Conservation (phyloP, 2,888 invertebrate species). For the Entomobrya multifasciata region DNA sequence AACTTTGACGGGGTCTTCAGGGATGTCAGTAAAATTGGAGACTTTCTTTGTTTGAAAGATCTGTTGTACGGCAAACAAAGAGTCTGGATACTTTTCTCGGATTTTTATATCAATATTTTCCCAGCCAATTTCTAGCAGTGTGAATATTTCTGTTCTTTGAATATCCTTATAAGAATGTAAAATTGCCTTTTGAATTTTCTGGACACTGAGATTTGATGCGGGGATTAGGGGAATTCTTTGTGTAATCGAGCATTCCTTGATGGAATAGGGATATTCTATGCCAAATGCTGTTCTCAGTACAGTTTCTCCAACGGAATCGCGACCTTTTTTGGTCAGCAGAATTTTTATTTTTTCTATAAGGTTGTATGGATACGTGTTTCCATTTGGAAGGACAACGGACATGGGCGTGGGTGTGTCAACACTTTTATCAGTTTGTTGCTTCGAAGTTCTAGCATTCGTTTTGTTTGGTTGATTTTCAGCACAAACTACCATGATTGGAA, state of each 20-base stretch:
- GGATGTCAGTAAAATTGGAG: constrained; percentile 64
- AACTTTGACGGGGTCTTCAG: constrained; percentile 57
- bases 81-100: constrained; percentile 60
- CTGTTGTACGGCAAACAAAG: constrained; percentile 68
- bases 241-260: constrained; percentile 63
- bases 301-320: constrained; percentile 68
- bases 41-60: constrained; percentile 71
- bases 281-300: constrained; percentile 70
- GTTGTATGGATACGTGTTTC: constrained; percentile 65
- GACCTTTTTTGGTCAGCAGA: constrained; percentile 64
- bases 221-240: constrained; percentile 56
- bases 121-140: constrained; percentile 75
- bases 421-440: no score
- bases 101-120: constrained; percentile 66
- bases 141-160: constrained; percentile 72
- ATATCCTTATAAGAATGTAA: constrained; percentile 67
- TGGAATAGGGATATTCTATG: constrained; percentile 71
- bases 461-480: constrained; percentile 55
- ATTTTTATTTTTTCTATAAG: constrained; percentile 71
- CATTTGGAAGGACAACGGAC: constrained; percentile 62
- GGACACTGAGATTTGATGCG: constrained; percentile 43
- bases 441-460: background rate
- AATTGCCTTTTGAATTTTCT: constrained; percentile 64
- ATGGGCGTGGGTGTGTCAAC: background rate
- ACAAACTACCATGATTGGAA: constrained; percentile 63